phyloP scores from a whole-genome alignment of 2,888 invertebrate species.

The Octonoba sinensis region DNA sequence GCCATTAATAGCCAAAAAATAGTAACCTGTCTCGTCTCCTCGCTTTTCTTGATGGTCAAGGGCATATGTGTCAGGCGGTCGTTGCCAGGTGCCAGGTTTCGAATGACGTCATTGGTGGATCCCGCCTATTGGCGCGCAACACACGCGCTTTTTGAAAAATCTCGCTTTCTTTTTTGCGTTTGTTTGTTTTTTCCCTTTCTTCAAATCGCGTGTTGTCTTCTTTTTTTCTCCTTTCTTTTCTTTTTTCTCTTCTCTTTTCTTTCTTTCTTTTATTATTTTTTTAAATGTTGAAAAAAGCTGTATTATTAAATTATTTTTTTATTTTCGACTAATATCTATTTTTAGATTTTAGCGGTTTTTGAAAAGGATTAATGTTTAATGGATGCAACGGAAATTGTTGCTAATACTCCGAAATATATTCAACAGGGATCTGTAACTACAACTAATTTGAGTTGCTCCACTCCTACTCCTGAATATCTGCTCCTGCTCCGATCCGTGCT shows the following conservation, averaged over 20 bases:
- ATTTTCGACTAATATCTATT: too few species aligned
- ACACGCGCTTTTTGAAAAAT: slow-evolving; percentile 1
- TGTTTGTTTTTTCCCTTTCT: background rate
- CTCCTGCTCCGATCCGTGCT: too few species aligned
- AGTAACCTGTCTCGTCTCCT: background rate
- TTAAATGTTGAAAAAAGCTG: too few species aligned
- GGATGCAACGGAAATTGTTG: too few species aligned
- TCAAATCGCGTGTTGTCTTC: background rate
- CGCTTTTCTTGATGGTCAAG: slow-evolving; percentile 52
- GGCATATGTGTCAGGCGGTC: slow-evolving; percentile 62
- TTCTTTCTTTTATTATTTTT: background rate
- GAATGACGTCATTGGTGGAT: slow-evolving; percentile 32
- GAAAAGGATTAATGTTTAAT: too few species aligned
- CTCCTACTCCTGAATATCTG: too few species aligned
- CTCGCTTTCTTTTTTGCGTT: background rate
- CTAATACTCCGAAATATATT: too few species aligned
- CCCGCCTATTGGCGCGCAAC: background rate
- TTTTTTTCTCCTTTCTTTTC: background rate
- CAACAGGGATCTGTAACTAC: too few species aligned
- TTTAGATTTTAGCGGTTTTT: too few species aligned
- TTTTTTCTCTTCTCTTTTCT: background rate
- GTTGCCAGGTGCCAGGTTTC: slow-evolving; percentile 58
- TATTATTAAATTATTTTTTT: background rate
- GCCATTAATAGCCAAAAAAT: slow-evolving; percentile 30
- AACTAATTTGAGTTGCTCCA: too few species aligned